Evolutionary conservation across 1,140 invertebrate species (phyloP), one percentile per base, ranked within the genome.

Genomic region (Drosophila pachea): DNA sequence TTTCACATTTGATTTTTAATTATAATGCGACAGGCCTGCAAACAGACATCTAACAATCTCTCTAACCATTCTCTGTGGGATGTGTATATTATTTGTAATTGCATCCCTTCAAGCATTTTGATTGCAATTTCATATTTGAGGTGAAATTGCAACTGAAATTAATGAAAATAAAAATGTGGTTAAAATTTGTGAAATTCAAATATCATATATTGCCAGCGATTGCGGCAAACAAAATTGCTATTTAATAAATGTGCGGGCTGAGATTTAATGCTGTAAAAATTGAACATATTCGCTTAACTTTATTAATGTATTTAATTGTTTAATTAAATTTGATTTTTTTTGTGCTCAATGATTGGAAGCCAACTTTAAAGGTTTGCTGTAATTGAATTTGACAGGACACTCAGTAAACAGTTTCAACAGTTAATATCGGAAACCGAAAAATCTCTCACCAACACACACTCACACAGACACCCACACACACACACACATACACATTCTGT

Each of bases 1-100:
- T 78, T 67, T 74, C 40, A 33, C 67, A 78, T 78, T 76, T 66
- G 64, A 76, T 62, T 79, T 76, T 73, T 76, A 73, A 81, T 79
- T 81, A 69, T 56, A 42, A 11, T 35, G 35, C 60, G 43, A 55
- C 48, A 35, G 33, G 35, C 8, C 38, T n/a, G 32, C 29, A 16
- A n/a, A 29, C 6, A 50, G 8, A 9, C 5, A 12, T 50, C 48
- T 33, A 50, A 12, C 12, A 6, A 43, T 12, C 11, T 32, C 1
- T 49, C 7, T 12, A 12, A 4, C 11, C 3, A 4, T 5, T 12
- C 2, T 50, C 7, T 50, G 0, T 8, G n/a, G 32, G 22, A 42
- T 29, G 22, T 22, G 22, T 22, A 59, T 59, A 29, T 12, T 45
- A 22, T 47, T 58, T 65, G 52, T 58, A 58, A 65, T 55, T 53